Evolutionary conservation across 2,888 invertebrate species (phyloP).

Genomic region (Heteromurus nitidus): DNA sequence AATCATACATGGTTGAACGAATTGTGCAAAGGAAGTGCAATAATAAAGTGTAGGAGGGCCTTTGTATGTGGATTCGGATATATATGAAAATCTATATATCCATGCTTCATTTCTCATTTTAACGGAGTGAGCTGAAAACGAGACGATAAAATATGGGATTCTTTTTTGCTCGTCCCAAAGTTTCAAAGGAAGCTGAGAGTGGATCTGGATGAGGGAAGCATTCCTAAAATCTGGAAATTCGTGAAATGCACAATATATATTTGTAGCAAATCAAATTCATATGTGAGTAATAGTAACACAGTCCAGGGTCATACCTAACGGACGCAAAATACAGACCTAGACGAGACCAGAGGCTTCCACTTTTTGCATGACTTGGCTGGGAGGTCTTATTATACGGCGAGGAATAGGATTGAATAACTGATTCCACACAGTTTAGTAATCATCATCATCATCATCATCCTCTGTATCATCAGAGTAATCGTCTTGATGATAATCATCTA

Average conservation of each 20-base stretch:
- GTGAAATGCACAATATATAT: neutral
- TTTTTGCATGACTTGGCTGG: constrained; percentile 29
- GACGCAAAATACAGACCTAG: neutral
- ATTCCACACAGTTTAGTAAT: constrained; percentile 13
- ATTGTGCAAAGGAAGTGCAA: neutral
- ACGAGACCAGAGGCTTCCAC: neutral
- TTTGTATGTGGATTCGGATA: neutral
- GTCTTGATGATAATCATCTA: constrained; percentile 28
- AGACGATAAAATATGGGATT: constrained; percentile 21
- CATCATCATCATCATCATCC: constrained; percentile 23
- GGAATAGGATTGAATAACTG: too few relatives aligned
- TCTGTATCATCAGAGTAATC: neutral
- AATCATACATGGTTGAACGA: constrained; percentile 7
- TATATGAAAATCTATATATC: neutral
- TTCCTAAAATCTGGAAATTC: constrained; percentile 19
- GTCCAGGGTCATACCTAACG: too few relatives aligned
- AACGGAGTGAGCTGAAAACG: constrained; percentile 15
- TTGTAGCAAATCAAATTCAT: too few relatives aligned
- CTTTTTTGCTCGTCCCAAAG: neutral
- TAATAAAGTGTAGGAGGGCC: constrained; percentile 7
- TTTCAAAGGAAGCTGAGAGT: constrained; percentile 3
- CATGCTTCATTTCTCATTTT: neutral
- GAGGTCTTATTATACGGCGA: neutral
- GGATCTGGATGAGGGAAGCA: constrained; percentile 8
- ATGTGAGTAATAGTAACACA: neutral